Evolutionary conservation across 1,140 invertebrate species (phyloP), one percentile per base, ranked within the genome.

Genomic region (Drosophila rhopaloa): DNA sequence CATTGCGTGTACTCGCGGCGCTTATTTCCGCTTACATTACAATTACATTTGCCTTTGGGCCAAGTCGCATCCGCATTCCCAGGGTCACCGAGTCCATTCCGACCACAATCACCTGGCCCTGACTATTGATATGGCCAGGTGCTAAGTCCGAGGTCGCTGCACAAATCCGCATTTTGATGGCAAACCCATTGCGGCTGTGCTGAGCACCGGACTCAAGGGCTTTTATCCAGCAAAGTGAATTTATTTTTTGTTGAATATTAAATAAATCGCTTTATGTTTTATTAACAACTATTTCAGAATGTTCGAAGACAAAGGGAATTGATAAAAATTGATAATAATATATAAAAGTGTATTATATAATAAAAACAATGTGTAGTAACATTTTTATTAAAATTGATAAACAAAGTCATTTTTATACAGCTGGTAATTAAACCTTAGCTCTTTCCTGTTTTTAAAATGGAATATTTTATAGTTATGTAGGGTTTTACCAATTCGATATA

Each of bases 11-110:
- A 38, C 65, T 58, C 41, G 66, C 57, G 66, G 68, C 56, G 84
- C 84, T 88, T 88, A 88, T 88, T 88, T 88, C 83, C 83, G 83
- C 84, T 88, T 88, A 88, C 83, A 88, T 88, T 88, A 88, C 83
- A 88, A 88, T 88, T 88, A 88, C 83, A 88, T 88, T 88, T 46
- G 73, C 59, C 54, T 54, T n/a, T 10, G 46, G 51, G 60, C 47
- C 53, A 65, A 75, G 41, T 73, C 46, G 44, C 38, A 56, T 35
- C 66, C 29, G 13, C 29, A 8, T 9, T 63, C 9, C 37, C 62
- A 70, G 63, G 48, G 66, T 38, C 66, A 68, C 29, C 32, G 32
- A 19, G 48, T 19, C 14, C 50, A 19, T 19, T 53, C 4, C 50
- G 32, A 43, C 60, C 65, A 11, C 65, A 63, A 32, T 61, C 57